These are phyloP conservation scores for Bedellia somnulentella DNA, from an alignment of 2,888 invertebrate species.

Conservation along the genomic window DNA sequence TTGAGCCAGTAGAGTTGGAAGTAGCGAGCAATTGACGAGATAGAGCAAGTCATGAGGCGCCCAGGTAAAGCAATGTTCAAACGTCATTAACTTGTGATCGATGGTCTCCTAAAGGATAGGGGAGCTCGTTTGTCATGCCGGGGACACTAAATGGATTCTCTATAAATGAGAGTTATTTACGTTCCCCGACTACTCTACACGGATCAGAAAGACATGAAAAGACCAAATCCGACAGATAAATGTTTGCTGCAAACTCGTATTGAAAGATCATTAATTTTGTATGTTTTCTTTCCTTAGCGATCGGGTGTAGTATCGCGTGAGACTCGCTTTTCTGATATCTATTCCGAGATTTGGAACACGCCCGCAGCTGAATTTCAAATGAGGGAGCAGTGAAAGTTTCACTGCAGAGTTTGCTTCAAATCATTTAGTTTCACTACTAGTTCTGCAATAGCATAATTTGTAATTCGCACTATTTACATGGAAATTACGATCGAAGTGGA, in stretches of 20 bases:
- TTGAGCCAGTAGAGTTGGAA: too few species aligned
- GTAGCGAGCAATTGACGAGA: too few species aligned
- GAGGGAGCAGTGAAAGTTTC: background rate
- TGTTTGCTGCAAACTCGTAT: constrained; percentile 30
- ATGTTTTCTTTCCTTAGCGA: constrained; percentile 14
- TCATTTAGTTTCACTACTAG: too few species aligned
- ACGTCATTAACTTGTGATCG: constrained; percentile 45
- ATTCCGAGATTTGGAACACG: background rate
- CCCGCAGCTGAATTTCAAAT: constrained; percentile 1
- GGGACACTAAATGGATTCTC: constrained; percentile 40
- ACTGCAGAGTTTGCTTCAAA: background rate
- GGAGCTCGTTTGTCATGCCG: constrained; percentile 42
- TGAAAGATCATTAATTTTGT: constrained; percentile 40
- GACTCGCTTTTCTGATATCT: background rate
- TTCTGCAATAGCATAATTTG: too few species aligned
- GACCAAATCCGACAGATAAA: constrained; percentile 33
- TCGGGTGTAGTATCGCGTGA: too few species aligned
- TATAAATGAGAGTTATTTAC: constrained; percentile 39
- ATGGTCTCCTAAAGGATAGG: constrained; percentile 27
- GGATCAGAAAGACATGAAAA: constrained; percentile 33
- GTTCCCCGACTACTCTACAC: constrained; percentile 21
- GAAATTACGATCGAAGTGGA: too few species aligned
- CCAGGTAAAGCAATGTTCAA: constrained; percentile 31
- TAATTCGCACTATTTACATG: too few species aligned
- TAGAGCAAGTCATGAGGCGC: too few species aligned